Evolutionary conservation across 2,888 invertebrate species (phyloP), one percentile per base, ranked within the genome.

Genomic region (Hirtodrosophila duncani): DNA sequence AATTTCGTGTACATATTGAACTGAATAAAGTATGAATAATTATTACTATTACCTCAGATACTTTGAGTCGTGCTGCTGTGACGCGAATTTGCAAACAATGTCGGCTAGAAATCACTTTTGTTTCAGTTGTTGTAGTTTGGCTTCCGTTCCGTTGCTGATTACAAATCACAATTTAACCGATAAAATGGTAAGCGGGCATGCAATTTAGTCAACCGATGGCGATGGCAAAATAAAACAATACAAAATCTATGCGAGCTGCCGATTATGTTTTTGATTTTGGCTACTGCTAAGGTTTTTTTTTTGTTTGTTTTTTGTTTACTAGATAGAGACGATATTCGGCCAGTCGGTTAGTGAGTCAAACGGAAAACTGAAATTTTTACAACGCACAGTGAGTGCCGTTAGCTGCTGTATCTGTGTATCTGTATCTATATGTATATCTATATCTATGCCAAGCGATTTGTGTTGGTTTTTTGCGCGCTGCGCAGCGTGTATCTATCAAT

Each of bases 401-500:
- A 4, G 9, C 3, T 62, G 52, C 18, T 37, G 16, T 24, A 8
- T 6, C 42, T 43, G 62, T 43, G 62, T 65, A 49, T 46, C 41
- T 63, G 60, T 63, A 45, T 51, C 61, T 64, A 57, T 65, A 59
- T 63, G 48, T 66, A 31, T 55, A 44, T 52, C 49, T 57, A 27
- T 38, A 50, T 36, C 48, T 59, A 60, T 53, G 55, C 50, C 24
- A 50, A n/a, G n/a, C n/a, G n/a, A n/a, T n/a, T 9, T 14, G 9
- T 20, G 10, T 24, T 36, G 7, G 6, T 13, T 45, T 42, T 34
- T 37, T 59, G 66, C 69, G 71, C 69, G 66, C 63, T 45, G 51
- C 37, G 48, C 48, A 33, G 39, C 68, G 71, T 78, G 78, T 64
- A 37, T 55, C 75, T 78, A 59, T 63, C 68, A 66, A 82, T 82